Evolutionary conservation across 2,113 vertebrate genomes (phyloP), one percentile per base, ranked within the genome.

Genomic region (Campylomormyrus tamandua): DNA sequence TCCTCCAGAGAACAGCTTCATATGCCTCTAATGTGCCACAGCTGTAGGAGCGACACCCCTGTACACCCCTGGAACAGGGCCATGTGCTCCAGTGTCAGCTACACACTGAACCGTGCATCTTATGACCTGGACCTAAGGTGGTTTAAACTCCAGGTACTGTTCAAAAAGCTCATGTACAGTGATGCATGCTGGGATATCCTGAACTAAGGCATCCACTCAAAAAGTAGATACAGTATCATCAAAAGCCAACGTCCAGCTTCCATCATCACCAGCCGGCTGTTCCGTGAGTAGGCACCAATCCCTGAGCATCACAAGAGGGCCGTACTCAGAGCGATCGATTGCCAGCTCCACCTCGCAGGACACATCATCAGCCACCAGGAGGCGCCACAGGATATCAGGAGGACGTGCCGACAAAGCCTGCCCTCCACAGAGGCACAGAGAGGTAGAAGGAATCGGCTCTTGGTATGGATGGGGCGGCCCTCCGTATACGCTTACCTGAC

Each of bases 401-500:
- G 83, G 45, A 10, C 1, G 80, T 45, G 80, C 35, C 42, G 35
- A 77, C 11, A n/a, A 50, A 85, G 83, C 45, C 15, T 85, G 45
- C 4, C n/a, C 45, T 11, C 83, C 0, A 6, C 83, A 85, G 24
- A 4, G 39, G 24, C 3, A 19, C 35, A 42, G 74, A 77, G 70
- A 39, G 3, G 70, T 35, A 2, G 6, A 17, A 42, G 0, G 95
- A 53, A 4, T 31, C 48, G 1, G 21, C 24, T 50, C 42, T 85
- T n/a, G 6, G 24, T 24, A 13, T 3, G 19, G 46, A 4, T 27
- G 42, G 3, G 2, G 15, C 0, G 3, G 70, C 17, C 17, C 9
- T n/a, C 46, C 0, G 21, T 24, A 49, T 1, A 5, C 6, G 42
- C 53, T 96, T 97, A 99, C 98, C 97, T 96, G 97, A 97, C 90